Evolutionary conservation across 2,888 invertebrate genomes (phyloP).

Genomic region (Papilio demoleus): DNA sequence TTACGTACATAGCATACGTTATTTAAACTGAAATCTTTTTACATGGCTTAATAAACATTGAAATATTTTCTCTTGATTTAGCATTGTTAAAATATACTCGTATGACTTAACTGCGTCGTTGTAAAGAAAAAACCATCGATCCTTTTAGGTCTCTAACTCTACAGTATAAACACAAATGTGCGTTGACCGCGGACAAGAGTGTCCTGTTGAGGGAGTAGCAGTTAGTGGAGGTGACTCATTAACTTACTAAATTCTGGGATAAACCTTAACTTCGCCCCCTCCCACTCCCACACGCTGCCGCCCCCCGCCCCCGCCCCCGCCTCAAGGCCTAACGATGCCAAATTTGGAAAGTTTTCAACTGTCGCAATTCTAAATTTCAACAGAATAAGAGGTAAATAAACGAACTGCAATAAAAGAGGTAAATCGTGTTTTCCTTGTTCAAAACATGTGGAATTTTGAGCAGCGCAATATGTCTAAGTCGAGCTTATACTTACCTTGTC

Average conservation of each 20-base stretch:
- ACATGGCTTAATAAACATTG: neutral
- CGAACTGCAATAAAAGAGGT: neutral
- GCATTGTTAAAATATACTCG: neutral
- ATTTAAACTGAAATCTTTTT: neutral
- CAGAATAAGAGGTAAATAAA: constrained; percentile 18
- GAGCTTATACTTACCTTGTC: neutral
- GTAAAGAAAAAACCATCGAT: too few relatives aligned
- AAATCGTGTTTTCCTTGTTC: neutral
- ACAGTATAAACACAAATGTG: neutral
- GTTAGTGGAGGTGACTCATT: constrained; percentile 30
- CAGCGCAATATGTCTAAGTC: neutral
- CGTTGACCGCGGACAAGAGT: neutral
- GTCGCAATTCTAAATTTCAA: constrained; percentile 14
- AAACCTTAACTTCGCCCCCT: constrained; percentile 25
- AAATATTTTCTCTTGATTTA: too few relatives aligned
- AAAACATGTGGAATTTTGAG: neutral
- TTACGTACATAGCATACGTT: neutral
- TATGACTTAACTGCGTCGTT: too few relatives aligned
- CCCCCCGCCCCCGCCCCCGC: constrained; percentile 1
- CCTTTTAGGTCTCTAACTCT: neutral
- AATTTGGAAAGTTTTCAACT: constrained; percentile 33
- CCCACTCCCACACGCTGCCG: neutral
- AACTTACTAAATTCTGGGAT: constrained; percentile 29
- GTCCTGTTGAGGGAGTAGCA: constrained; percentile 6
- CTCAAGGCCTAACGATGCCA: constrained; percentile 13